phyloP scores from a whole-genome alignment of 2,888 invertebrate species.

The Thalpophila matura region DNA sequence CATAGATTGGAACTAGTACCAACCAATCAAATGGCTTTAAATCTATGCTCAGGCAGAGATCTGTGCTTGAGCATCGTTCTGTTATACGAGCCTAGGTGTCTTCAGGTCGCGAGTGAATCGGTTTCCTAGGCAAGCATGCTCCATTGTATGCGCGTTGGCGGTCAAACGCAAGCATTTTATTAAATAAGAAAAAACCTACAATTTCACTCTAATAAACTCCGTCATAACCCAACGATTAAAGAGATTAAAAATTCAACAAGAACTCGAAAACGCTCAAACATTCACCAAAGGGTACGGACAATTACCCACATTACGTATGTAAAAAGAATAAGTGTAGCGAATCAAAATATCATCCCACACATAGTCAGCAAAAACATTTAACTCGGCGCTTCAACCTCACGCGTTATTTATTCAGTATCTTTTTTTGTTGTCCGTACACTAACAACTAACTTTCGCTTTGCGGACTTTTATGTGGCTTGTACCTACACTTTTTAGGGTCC shows the following conservation, averaged over 20 bases:
- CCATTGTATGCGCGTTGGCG: too few relatives aligned
- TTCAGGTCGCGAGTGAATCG: too few relatives aligned
- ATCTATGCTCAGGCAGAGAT: too few relatives aligned
- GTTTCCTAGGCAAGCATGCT: too few relatives aligned
- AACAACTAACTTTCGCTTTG: slow-evolving; percentile 52
- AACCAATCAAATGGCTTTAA: too few relatives aligned
- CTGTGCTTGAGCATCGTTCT: too few relatives aligned
- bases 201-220: background rate
- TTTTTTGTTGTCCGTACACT: slow-evolving; percentile 55
- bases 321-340: slow-evolving; percentile 5
- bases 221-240: background rate
- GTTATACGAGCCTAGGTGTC: too few relatives aligned
- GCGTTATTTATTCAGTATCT: slow-evolving; percentile 52
- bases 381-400: slow-evolving; percentile 43
- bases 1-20: too few relatives aligned
- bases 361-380: slow-evolving; percentile 52
- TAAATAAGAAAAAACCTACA: too few relatives aligned
- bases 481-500: too few relatives aligned
- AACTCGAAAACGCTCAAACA: slow-evolving; percentile 19
- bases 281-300: slow-evolving; percentile 9
- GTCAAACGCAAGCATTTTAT: too few relatives aligned
- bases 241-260: slow-evolving; percentile 30
- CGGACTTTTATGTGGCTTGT: slow-evolving; percentile 48
- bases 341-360: slow-evolving; percentile 35
- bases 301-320: background rate